Evolutionary conservation across 2,797 vertebrate species (phyloP).

Genomic region (Leptodactylus fallax): DNA sequence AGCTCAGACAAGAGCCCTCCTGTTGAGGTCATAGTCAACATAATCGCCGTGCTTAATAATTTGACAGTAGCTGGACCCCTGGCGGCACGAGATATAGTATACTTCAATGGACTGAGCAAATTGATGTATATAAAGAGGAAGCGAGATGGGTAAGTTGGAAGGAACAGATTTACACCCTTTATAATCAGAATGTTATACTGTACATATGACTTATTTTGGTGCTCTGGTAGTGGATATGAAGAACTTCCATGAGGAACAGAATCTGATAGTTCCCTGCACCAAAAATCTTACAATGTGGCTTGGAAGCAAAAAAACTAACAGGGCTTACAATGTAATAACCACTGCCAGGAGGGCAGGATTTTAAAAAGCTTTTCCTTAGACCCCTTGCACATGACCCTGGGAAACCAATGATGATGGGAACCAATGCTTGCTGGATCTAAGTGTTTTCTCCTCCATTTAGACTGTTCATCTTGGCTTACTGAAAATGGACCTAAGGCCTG

Average conservation of each 20-base stretch:
- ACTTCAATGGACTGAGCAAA: conserved; percentile 84
- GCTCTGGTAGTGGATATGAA: too few relatives aligned
- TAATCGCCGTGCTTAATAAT: conserved; percentile 91
- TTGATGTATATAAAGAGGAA: conserved; percentile 82
- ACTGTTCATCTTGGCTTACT: not conserved
- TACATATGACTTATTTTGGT: too few relatives aligned
- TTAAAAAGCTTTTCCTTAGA: too few relatives aligned
- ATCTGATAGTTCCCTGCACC: too few relatives aligned
- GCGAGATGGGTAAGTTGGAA: conserved; percentile 76
- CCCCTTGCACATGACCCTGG: too few relatives aligned
- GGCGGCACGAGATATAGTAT: conserved; percentile 85
- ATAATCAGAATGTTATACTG: too few relatives aligned
- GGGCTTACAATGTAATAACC: too few relatives aligned
- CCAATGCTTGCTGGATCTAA: not conserved
- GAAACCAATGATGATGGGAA: not conserved
- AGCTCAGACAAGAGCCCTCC: conserved; percentile 77
- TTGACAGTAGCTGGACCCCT: conserved; percentile 84
- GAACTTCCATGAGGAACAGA: too few relatives aligned
- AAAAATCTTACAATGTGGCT: too few relatives aligned
- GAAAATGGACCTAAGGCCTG: not conserved
- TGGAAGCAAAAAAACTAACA: too few relatives aligned
- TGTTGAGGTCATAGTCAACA: conserved; percentile 85
- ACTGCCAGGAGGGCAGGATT: too few relatives aligned
- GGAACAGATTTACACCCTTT: not conserved
- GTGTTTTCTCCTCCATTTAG: not conserved